These are phyloP conservation scores for Sinodicranocentrus sp. DNA, from an alignment of 2,888 invertebrate genomes.

Conservation along the genomic window DNA sequence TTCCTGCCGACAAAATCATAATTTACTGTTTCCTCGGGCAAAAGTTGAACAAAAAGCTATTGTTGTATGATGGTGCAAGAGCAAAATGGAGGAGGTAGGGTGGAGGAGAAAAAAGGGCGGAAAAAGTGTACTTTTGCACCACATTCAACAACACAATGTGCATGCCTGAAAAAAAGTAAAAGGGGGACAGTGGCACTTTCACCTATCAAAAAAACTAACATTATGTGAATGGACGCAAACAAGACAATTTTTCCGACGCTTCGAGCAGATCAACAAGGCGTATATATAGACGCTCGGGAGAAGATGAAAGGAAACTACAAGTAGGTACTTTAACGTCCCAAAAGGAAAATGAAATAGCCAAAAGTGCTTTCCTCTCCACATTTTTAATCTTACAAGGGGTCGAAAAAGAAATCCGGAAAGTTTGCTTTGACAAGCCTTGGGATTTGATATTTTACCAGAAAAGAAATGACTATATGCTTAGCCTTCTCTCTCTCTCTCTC, in stretches of 20 bases:
- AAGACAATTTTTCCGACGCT: neutral
- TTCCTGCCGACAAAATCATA: slow-evolving; percentile 64
- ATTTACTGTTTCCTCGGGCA: slow-evolving; percentile 65
- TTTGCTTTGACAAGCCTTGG: slow-evolving; percentile 7
- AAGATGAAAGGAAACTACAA: slow-evolving; percentile 21
- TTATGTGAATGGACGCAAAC: slow-evolving; percentile 21
- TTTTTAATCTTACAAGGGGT: slow-evolving; percentile 45
- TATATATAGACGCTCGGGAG: neutral
- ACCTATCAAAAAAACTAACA: neutral
- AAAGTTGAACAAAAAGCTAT: slow-evolving; percentile 64
- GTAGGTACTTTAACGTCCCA: slow-evolving; percentile 26
- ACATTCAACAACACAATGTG: too few relatives aligned
- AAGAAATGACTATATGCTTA: neutral
- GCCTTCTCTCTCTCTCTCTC: too few relatives aligned
- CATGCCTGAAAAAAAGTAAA: neutral
- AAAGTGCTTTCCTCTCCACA: slow-evolving; percentile 45
- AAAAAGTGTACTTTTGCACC: too few relatives aligned
- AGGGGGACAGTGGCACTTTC: slow-evolving; percentile 11
- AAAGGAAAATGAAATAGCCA: slow-evolving; percentile 49
- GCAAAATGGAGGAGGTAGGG: too few relatives aligned
- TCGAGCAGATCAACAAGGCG: slow-evolving; percentile 37
- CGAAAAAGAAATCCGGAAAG: neutral
- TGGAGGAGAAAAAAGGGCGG: too few relatives aligned
- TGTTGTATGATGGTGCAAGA: too few relatives aligned
- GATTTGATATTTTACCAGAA: slow-evolving; percentile 12